Conservation (phyloP, 2,888 invertebrate genomes). For the Chymomyza fuscimana region DNA sequence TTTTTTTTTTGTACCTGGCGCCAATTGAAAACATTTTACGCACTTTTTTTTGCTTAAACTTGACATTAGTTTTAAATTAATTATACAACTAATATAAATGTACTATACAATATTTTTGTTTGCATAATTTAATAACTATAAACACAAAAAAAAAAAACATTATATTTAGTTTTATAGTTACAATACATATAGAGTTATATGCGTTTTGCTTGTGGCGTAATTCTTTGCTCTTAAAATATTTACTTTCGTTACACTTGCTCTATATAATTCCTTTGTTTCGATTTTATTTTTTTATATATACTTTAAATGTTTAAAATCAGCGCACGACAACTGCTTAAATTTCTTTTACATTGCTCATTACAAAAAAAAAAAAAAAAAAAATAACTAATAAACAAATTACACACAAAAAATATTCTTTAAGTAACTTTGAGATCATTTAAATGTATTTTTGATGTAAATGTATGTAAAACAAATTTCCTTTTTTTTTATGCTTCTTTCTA, state of each 20-base stretch:
- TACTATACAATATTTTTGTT: constrained; percentile 52
- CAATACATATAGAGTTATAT: constrained; percentile 19
- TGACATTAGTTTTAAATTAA: constrained; percentile 4
- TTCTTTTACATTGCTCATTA: constrained; percentile 10
- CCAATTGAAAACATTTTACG: constrained; percentile 14
- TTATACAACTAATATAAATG: constrained; percentile 25
- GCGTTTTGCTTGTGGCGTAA: constrained; percentile 34
- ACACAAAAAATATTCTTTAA: constrained; percentile 68
- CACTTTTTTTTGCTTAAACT: constrained; percentile 21
- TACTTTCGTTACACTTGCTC: constrained; percentile 4
- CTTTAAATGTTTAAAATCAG: constrained; percentile 41
- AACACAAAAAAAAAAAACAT: constrained; percentile 32
- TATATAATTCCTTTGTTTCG: background rate
- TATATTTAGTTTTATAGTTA: constrained; percentile 11
- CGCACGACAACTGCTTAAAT: constrained; percentile 37
- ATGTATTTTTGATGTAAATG: constrained; percentile 60
- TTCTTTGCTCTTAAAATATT: constrained; percentile 27
- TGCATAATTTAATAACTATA: constrained; percentile 44
- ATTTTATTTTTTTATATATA: background rate
- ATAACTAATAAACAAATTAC: constrained; percentile 55
- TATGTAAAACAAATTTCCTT: constrained; percentile 38
- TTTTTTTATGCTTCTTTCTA: background rate
- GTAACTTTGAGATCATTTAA: constrained; percentile 74
- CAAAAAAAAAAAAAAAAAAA: constrained; percentile 14
- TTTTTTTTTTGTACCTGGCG: constrained; percentile 39